Evolutionary conservation across 2,113 vertebrate species (phyloP), one percentile per base, ranked within the genome.

Genomic region (Mola mola): DNA sequence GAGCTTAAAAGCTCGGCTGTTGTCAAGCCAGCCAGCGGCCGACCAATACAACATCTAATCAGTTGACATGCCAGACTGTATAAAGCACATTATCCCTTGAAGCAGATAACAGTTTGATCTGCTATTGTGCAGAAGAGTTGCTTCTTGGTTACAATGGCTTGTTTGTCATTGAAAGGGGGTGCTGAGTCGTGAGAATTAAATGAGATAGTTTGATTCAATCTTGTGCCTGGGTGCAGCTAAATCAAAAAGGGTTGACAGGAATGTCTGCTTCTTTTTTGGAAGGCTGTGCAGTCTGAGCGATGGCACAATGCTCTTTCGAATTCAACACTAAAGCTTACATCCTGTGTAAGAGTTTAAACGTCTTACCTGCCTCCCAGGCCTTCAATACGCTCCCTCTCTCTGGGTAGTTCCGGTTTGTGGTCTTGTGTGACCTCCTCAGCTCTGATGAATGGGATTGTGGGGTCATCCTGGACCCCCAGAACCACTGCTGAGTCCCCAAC

Each of bases 401-500:
- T 94, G 8, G 96, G 97, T 3, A 98, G 93, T 43, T 99, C 97
- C 0, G 97, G 97, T 33, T 99, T 99, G 84, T 99, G 97, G 75
- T 99, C 97, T 72, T 98, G 96, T 0, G 97, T 99, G 62, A 99
- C 93, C 77, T 98, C 96, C 83, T 96, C 91, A 5, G 97, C 95
- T 87, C 93, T 90, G 52, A 98, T 75, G 36, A 91, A 94, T 17
- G 94, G 93, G 0, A 95, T 93, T 17, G 92, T 90, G 4, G 94
- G 92, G 66, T 95, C 92, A 21, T 96, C 95, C 70, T 95, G 94
- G 46, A 97, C 92, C 12, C 97, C 97, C 19, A 99, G 86, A 80
- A 99, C 97, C 73, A 98, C 96, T 0, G 95, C 95, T 0, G 97
- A 99, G 76, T 99, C 97, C 0, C 97, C 97, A 5, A 99, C 97